Base-by-base conservation (phyloP, 1,140 invertebrate genomes). In the Anadara kagoshimensis region DNA sequence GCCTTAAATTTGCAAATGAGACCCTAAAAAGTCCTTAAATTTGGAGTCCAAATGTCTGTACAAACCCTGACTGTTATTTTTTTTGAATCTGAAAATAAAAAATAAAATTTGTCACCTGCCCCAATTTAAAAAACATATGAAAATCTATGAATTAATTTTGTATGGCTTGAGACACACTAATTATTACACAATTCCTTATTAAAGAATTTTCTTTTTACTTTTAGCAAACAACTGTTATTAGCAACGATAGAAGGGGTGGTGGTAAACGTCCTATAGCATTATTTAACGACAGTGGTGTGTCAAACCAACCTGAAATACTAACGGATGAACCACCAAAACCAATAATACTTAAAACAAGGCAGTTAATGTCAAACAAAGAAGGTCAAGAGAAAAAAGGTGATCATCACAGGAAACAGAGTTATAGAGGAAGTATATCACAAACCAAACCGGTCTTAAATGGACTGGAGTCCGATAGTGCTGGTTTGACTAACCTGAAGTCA, bases 281-380 rank as follows among this genome's bases (percentile, higher is more conserved):
- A 47, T 18, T 75, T 36, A 53, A 44, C 5, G 68, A 70, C n/a
- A 65, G 43, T 61, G 70, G 64, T 57, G 45, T 47, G 36, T 36
- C 62, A 58, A 63, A 43, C 20, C 51, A 43, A 61, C 67, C 57
- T 53, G 53, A 54, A 45, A 63, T 36, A 3, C 26, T 61, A 18
- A 61, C 62, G 11, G 61, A 62, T 41, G 54, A 75, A 12, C 24
- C 62, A 36, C 73, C 73, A n/a, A 75, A 75, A 29, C 73, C 73
- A 14, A 65, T 70, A 8, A 66, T 75, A 22, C 47, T 75, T 0
- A 70, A 64, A 43, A 66, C 62, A 12, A 65, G 62, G 54, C 53
- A 70, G 11, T n/a, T 70, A 29, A 71, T 49, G 24, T 45, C 56
- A 54, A 29, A 11, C 18, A 41, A 62, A 16, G 24, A 59, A 16